These are phyloP conservation scores for Sinocyclocheilus maitianheensis DNA, from an alignment of 2,113 vertebrate species.

Conservation along the genomic window DNA sequence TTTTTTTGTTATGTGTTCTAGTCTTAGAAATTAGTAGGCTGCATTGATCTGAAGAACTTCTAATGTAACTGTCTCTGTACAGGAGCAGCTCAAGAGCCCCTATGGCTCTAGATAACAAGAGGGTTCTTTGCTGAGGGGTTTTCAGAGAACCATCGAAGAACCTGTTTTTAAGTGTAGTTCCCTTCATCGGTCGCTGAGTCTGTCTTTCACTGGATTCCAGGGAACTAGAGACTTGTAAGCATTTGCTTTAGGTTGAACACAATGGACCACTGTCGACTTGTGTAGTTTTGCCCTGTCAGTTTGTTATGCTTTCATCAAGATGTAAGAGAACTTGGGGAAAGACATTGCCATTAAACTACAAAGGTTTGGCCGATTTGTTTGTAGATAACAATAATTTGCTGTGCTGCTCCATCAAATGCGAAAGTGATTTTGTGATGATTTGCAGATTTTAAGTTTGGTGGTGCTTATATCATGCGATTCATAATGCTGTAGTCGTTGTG, in stretches of 20 bases:
- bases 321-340: constrained; percentile 17
- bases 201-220: not conserved
- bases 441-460: no score
- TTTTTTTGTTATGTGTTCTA: not conserved
- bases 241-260: constrained; percentile 5
- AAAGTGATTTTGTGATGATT: not conserved
- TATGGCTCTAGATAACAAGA: not conserved
- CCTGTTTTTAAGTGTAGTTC: not conserved
- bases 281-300: not conserved
- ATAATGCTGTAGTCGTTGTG: not conserved
- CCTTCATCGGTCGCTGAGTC: not conserved
- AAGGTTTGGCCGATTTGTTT: not conserved
- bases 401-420: not conserved
- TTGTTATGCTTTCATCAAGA: constrained; percentile 12
- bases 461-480: not conserved
- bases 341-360: not conserved
- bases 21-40: not conserved
- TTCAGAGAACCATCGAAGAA: not conserved
- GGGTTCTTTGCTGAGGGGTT: not conserved
- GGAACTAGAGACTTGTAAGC: not conserved
- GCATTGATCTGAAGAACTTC: not conserved
- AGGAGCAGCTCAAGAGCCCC: not conserved
- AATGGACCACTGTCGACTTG: not conserved
- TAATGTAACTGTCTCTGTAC: not conserved
- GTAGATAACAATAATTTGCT: not conserved